phyloP scores from a whole-genome alignment of 1,140 invertebrate genomes.

The Thaumatotibia leucotreta region DNA sequence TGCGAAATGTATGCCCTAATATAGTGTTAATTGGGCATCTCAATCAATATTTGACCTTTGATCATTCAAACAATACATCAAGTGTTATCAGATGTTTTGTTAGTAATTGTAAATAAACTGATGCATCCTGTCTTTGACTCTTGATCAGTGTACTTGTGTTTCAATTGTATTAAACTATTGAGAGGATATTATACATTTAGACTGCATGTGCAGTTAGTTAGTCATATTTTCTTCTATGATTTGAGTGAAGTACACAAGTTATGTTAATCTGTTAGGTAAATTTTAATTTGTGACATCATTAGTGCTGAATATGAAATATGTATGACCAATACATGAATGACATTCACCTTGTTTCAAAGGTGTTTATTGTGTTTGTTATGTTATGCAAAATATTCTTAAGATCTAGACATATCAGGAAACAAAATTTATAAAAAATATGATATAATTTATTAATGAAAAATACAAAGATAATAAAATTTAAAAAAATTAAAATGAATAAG shows the following conservation, averaged over 20 bases:
- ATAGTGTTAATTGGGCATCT: background rate
- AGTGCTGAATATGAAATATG: too few species aligned
- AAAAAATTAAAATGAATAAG: too few species aligned
- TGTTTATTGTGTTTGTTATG: too few species aligned
- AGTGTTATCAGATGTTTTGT: constrained; percentile 14
- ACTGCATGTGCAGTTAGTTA: background rate
- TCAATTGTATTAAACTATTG: background rate
- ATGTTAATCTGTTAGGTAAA: too few species aligned
- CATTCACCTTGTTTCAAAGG: too few species aligned
- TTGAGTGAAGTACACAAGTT: too few species aligned
- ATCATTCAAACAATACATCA: constrained; percentile 4
- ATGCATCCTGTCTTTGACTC: background rate
- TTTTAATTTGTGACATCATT: too few species aligned
- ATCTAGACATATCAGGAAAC: background rate
- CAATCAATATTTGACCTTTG: constrained; percentile 13
- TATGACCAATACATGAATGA: too few species aligned
- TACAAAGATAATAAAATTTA: too few species aligned
- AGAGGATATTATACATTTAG: background rate
- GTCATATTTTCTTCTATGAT: background rate
- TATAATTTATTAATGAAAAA: too few species aligned
- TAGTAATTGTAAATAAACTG: constrained; percentile 6
- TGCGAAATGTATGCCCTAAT: background rate
- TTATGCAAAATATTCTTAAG: background rate
- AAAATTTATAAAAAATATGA: too few species aligned
- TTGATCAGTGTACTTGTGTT: background rate